Percentiles rank a stretch among this genome's conserved stretches.
Conservation (phyloP, 2,888 invertebrate genomes). For the Drosophila cognata region DNA sequence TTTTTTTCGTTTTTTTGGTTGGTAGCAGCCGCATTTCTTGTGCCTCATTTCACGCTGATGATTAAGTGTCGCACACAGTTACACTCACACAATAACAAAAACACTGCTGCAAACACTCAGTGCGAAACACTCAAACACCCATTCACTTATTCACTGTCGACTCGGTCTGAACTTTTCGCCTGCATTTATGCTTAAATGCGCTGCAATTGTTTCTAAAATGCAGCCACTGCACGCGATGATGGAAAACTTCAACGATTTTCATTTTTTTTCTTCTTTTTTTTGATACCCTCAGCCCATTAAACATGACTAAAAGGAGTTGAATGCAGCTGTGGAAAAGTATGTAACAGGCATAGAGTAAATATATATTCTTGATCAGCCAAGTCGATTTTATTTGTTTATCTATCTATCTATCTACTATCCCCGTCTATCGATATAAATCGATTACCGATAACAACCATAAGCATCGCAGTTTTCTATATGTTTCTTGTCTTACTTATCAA, state of each 20-base stretch:
- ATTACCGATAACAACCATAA: background rate
- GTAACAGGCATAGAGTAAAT: background rate
- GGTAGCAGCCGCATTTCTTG: constrained; percentile 61
- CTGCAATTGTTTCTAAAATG: constrained; percentile 76
- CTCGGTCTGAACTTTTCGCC: constrained; percentile 69
- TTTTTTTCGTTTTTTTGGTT: constrained; percentile 26
- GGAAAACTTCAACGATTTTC: constrained; percentile 69
- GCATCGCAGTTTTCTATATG: background rate
- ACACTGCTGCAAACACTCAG: constrained; percentile 11
- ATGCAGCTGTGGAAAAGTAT: background rate
- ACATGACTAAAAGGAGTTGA: background rate
- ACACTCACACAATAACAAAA: constrained; percentile 27
- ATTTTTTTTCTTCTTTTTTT: constrained; percentile 29
- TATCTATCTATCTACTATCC: no score
- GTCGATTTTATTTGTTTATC: background rate
- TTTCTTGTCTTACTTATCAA: background rate
- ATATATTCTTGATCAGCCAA: background rate
- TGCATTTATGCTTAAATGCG: constrained; percentile 75
- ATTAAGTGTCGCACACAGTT: constrained; percentile 70
- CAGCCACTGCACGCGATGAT: constrained; percentile 76
- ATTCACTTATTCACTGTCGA: constrained; percentile 53
- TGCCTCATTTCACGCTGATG: constrained; percentile 76
- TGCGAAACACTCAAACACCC: constrained; percentile 35
- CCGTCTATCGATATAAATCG: background rate
- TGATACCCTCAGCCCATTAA: background rate